These are phyloP conservation scores for Thymelicus acteon DNA, from an alignment of 2,888 invertebrate genomes.

Conservation along the genomic window DNA sequence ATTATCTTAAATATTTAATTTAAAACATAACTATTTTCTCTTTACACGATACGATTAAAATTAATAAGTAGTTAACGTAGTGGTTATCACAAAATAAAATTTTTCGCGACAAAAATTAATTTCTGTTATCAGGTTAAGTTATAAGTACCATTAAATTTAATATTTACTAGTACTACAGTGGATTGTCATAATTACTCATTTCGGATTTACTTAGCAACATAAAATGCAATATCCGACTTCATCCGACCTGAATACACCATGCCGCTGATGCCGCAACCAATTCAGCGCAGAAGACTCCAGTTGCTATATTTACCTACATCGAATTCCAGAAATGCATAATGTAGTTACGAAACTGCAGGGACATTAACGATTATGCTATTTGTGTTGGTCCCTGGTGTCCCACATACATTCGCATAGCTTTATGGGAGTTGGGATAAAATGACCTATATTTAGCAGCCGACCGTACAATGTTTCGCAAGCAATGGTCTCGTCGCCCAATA, in stretches of 20 bases:
- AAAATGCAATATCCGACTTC: background rate
- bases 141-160: no score
- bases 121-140: no score
- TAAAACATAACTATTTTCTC: no score
- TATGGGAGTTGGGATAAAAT: slow-evolving; percentile 56
- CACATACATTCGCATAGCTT: slow-evolving; percentile 72
- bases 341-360: slow-evolving; percentile 60
- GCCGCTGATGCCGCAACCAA: slow-evolving; percentile 49
- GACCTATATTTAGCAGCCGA: slow-evolving; percentile 73
- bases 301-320: slow-evolving; percentile 51
- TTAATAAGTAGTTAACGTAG: no score
- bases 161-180: no score
- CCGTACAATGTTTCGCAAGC: slow-evolving; percentile 65
- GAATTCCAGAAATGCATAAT: slow-evolving; percentile 50
- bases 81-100: no score
- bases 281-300: slow-evolving; percentile 42
- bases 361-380: slow-evolving; percentile 68
- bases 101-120: no score
- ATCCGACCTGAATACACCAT: slow-evolving; percentile 42
- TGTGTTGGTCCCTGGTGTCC: slow-evolving; percentile 66
- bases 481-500: slow-evolving; percentile 42
- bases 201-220: background rate
- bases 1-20: no score
- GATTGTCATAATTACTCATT: no score
- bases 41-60: no score